phyloP scores from a whole-genome alignment of 1,140 invertebrate genomes.

The Zaprionus taronus region DNA sequence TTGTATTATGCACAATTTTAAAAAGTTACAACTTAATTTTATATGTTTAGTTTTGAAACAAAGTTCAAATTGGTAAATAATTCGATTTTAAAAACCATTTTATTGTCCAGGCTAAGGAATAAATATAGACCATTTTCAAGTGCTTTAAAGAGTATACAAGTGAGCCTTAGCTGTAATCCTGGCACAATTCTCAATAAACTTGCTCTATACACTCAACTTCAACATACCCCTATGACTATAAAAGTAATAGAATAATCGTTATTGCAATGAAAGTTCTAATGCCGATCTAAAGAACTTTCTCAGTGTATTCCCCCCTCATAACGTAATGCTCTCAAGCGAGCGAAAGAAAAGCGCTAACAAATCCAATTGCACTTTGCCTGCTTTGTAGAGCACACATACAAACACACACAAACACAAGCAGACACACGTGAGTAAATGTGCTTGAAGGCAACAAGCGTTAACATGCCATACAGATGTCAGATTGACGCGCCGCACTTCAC shows the following conservation, averaged over 20 bases:
- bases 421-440: neutral
- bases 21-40: no score
- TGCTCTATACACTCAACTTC: neutral
- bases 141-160: no score
- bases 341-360: neutral
- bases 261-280: neutral
- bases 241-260: neutral
- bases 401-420: neutral
- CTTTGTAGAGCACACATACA: neutral
- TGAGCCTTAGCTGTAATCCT: no score
- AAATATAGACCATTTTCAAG: no score
- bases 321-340: neutral
- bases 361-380: conserved; percentile 6
- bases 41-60: no score
- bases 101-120: no score
- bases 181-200: neutral
- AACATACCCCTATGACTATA: neutral
- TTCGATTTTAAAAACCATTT: no score
- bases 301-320: neutral
- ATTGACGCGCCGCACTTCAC: conserved; percentile 25
- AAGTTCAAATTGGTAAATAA: no score
- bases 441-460: conserved; percentile 29
- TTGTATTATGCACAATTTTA: no score
- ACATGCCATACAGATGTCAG: conserved; percentile 38
- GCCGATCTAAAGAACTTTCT: neutral